These are phyloP conservation scores for Plebejus argus DNA, from an alignment of 2,888 invertebrate genomes.

Conservation along the genomic window DNA sequence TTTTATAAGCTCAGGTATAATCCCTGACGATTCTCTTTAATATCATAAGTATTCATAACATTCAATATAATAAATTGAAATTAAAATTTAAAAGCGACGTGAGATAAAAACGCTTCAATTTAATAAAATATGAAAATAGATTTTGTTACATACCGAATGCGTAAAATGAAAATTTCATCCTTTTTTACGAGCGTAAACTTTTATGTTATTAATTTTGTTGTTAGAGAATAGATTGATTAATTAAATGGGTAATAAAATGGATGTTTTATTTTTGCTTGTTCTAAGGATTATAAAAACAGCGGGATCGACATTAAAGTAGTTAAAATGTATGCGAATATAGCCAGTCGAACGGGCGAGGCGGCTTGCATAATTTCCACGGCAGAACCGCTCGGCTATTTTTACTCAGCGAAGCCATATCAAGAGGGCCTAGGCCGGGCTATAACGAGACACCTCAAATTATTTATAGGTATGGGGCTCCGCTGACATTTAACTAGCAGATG, in stretches of 20 bases:
- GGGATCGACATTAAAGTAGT: background rate
- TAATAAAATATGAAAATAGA: conserved; percentile 11
- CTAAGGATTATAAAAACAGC: background rate
- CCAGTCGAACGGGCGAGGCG: conserved; percentile 35
- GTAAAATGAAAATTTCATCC: background rate
- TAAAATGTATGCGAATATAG: conserved; percentile 32
- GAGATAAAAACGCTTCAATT: conserved; percentile 3
- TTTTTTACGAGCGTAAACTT: conserved; percentile 12
- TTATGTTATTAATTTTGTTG: conserved; percentile 4
- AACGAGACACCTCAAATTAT: conserved; percentile 67
- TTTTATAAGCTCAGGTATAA: background rate
- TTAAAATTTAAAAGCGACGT: conserved; percentile 14
- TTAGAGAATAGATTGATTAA: conserved; percentile 4
- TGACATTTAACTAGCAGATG: conserved; percentile 75
- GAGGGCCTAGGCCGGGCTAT: conserved; percentile 58
- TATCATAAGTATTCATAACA: background rate
- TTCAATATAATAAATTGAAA: background rate
- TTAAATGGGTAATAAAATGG: background rate
- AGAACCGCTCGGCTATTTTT: conserved; percentile 62
- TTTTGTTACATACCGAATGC: background rate
- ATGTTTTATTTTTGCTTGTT: background rate
- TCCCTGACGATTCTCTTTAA: conserved; percentile 12
- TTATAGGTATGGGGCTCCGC: conserved; percentile 67
- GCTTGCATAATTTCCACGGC: conserved; percentile 40
- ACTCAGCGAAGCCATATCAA: conserved; percentile 65